Percentiles rank a stretch among this genome's conserved stretches.
Evolutionary conservation across 2,797 vertebrate genomes (phyloP).

Genomic region (Acropternis orthonyx): DNA sequence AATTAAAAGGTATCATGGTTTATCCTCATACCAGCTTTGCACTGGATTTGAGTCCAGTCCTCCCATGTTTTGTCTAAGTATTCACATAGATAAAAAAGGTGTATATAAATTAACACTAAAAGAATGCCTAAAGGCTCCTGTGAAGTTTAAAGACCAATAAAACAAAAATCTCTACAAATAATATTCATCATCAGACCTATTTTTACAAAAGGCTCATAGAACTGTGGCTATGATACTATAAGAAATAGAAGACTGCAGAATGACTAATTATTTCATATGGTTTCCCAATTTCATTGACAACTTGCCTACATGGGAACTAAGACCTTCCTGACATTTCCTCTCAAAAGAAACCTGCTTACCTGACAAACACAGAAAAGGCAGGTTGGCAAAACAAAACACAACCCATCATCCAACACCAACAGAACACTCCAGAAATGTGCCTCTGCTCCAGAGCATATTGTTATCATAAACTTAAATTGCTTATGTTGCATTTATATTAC

Average conservation of each 20-base stretch:
- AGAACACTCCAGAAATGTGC: not conserved
- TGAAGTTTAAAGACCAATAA: not conserved
- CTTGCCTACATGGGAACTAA: accelerated
- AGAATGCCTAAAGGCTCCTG: not conserved
- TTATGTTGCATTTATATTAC: not conserved
- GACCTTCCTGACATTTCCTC: not conserved
- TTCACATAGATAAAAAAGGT: not conserved
- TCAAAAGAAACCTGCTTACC: not conserved
- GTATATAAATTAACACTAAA: not conserved
- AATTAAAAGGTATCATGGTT: not conserved
- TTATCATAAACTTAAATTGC: not conserved
- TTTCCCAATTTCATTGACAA: not conserved
- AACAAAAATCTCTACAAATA: not conserved
- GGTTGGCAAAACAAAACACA: not conserved
- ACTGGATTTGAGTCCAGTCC: not conserved
- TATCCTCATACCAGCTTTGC: not conserved
- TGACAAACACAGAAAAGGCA: not conserved
- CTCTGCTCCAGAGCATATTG: not conserved
- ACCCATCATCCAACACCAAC: not conserved
- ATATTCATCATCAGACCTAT: not conserved
- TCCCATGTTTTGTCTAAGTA: not conserved
- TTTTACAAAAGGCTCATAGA: not conserved
- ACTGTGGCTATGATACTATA: not conserved
- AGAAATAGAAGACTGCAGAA: not conserved
- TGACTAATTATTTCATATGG: not conserved